These are phyloP conservation scores for Mormyrus proboscirostris DNA, from an alignment of 2,797 vertebrate species.

Conservation along the genomic window DNA sequence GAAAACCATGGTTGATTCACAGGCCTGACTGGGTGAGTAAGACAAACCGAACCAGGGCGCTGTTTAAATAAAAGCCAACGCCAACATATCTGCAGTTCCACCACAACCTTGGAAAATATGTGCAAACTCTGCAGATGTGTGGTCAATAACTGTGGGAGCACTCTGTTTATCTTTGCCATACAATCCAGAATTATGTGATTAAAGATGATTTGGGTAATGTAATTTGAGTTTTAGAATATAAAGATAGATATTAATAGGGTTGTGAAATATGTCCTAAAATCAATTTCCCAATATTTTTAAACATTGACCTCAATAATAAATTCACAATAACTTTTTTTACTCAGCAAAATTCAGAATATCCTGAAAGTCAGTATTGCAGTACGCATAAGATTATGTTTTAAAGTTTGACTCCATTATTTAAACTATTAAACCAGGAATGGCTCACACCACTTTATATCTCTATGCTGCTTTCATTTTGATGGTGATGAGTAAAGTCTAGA, in stretches of 20 bases:
- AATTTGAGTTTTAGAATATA: not conserved
- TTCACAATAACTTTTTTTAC: not conserved
- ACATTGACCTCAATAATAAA: not conserved
- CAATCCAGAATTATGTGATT: not conserved
- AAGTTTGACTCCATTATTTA: not conserved
- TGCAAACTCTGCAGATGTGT: constrained; percentile 18
- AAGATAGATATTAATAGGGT: not conserved
- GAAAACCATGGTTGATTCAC: constrained; percentile 42
- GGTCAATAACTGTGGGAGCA: not conserved
- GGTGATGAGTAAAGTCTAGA: not conserved
- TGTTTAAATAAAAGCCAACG: constrained; percentile 40
- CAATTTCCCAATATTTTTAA: not conserved
- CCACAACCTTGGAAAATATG: constrained; percentile 27
- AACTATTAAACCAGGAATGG: not conserved
- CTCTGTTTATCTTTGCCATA: not conserved
- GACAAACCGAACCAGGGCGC: constrained; percentile 40
- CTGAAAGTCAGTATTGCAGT: not conserved
- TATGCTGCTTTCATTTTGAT: not conserved
- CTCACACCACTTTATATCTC: not conserved
- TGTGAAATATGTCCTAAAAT: not conserved
- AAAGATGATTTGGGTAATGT: not conserved
- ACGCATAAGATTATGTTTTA: not conserved
- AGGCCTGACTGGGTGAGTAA: constrained; percentile 17
- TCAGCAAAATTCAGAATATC: not conserved
- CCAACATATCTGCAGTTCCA: constrained; percentile 44